Conservation (phyloP, 2,797 vertebrate species). For the Corythornis leucogaster region DNA sequence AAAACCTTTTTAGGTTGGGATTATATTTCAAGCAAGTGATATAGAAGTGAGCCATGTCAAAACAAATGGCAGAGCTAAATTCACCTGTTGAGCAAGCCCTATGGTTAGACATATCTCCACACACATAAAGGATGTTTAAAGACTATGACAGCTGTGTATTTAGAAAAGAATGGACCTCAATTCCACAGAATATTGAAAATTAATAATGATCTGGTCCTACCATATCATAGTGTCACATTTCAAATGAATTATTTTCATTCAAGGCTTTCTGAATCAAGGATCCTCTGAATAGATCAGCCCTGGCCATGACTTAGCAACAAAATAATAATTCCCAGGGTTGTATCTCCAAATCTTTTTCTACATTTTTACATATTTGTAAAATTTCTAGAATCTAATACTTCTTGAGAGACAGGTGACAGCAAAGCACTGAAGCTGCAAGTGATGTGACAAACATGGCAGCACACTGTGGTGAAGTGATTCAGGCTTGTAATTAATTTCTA, state of each 20-base stretch:
- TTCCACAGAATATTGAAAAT: neutral
- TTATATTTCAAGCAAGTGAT: neutral
- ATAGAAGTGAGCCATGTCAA: constrained; percentile 3
- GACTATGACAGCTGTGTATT: neutral
- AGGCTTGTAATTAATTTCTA: constrained; percentile 86
- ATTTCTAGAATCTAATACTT: constrained; percentile 75
- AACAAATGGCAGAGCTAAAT: neutral
- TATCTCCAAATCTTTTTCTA: neutral
- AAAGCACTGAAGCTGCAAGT: constrained; percentile 75
- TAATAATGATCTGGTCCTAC: neutral
- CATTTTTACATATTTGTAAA: constrained; percentile 65
- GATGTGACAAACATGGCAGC: constrained; percentile 77
- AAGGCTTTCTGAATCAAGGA: neutral
- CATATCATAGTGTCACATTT: neutral
- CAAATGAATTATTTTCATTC: constrained; percentile 3
- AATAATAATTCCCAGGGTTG: constrained; percentile 68
- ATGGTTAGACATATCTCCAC: neutral
- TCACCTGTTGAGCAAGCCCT: neutral
- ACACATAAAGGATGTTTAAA: neutral
- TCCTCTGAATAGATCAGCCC: constrained; percentile 57
- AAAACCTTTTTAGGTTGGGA: neutral
- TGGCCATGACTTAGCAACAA: constrained; percentile 36
- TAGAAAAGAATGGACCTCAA: neutral
- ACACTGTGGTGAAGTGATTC: constrained; percentile 77
- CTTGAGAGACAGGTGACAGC: constrained; percentile 79